phyloP scores from a whole-genome alignment of 2,797 vertebrate species.

The Poeciliopsis turneri region DNA sequence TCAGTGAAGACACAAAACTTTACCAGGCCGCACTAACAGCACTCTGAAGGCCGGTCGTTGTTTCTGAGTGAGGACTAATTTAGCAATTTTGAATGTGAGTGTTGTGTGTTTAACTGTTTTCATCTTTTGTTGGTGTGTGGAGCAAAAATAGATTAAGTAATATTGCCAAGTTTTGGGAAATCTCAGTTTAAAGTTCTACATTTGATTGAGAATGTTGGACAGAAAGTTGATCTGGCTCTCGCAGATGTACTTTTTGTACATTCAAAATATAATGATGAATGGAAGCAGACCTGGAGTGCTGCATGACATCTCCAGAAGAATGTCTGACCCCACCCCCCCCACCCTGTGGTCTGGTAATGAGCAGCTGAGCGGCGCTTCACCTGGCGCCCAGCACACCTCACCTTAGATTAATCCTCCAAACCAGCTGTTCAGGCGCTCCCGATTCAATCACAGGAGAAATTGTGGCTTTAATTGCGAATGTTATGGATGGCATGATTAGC shows the following conservation, averaged over 20 bases:
- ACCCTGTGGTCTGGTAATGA: constrained; percentile 50
- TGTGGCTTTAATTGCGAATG: constrained; percentile 53
- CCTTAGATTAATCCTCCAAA: constrained; percentile 51
- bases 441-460: constrained; percentile 36
- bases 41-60: background rate
- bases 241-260: constrained; percentile 54
- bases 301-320: constrained; percentile 47
- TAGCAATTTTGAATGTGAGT: background rate
- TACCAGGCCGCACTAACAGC: background rate
- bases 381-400: constrained; percentile 42
- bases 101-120: background rate
- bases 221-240: constrained; percentile 59
- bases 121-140: no score
- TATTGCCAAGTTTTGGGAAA: background rate
- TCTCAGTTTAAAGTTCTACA: background rate
- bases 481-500: constrained; percentile 35
- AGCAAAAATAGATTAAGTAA: background rate
- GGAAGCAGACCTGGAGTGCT: constrained; percentile 33
- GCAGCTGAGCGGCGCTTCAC: constrained; percentile 51
- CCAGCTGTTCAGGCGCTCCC: constrained; percentile 40
- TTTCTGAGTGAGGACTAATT: background rate
- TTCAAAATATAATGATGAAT: constrained; percentile 58
- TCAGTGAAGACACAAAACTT: background rate
- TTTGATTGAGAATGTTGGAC: background rate
- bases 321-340: background rate